Evolutionary conservation across 2,797 vertebrate species (phyloP), one percentile per base, ranked within the genome.

Genomic region (Galago senegalensis): DNA sequence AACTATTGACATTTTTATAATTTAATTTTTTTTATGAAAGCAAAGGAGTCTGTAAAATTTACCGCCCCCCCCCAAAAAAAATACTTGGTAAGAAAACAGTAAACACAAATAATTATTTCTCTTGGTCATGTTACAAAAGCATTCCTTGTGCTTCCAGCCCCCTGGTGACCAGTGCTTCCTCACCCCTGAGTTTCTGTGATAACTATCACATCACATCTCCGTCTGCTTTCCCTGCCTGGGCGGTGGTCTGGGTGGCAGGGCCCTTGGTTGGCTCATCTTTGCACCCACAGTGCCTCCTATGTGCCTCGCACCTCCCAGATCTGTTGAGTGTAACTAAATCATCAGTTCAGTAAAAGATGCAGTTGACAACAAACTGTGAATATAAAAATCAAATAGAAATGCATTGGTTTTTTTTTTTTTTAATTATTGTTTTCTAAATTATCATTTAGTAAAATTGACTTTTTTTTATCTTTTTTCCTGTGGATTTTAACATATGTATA

Each of bases 281-380:
- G 17, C 3, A 5, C 16, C 37, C 23, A 0, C 7, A 2, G 2
- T 23, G 53, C 49, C 40, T 58, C 40, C 18, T 4, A 4, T 18
- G 17, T 1, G 13, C 11, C 31, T 70, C 79, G 0, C 1, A 2
- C 7, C 77, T 13, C 20, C 83, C 8, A 5, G 7, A 13, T 25
- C 0, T 2, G 0, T 3, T 1, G n/a, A 5, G 25, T 4, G 27
- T 25, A 69, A 29, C 1, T 5, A 56, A 56, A 49, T 56, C 61
- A 43, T 61, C 14, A 2, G 7, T 43, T 25, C 63, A 56, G 46
- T 6, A 20, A 73, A 79, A 79, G 27, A 43, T 0, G 1, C 72
- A 27, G 11, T 3, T 37, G 61, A 40, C 4, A 5, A 17, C 9
- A 40, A 40, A 40, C 18, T 21, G 31, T 16, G 14, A 60, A n/a